phyloP scores from a whole-genome alignment of 2,113 vertebrate species.

The Dromiciops gliroides region DNA sequence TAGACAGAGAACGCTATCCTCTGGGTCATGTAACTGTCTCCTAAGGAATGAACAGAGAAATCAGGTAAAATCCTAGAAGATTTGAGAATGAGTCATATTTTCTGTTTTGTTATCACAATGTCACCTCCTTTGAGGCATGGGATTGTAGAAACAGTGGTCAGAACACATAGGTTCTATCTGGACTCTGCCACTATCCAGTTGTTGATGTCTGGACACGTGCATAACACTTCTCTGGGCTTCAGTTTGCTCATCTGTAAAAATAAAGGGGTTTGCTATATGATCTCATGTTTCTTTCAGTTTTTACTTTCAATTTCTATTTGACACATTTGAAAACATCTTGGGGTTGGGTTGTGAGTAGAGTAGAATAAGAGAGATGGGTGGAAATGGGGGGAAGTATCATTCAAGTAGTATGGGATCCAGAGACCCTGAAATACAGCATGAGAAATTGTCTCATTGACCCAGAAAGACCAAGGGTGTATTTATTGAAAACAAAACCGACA shows the following conservation, averaged over 20 bases:
- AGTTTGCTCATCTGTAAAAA: background rate
- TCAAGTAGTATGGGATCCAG: constrained; percentile 45
- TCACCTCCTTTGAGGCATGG: background rate
- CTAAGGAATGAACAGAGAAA: background rate
- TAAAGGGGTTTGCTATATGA: background rate
- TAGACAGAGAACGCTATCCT: background rate
- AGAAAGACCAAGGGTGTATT: constrained; percentile 63
- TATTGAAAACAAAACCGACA: constrained; percentile 67
- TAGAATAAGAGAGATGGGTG: background rate
- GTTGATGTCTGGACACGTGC: background rate
- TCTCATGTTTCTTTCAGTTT: background rate
- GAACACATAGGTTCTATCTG: background rate
- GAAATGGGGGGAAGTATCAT: too few species aligned
- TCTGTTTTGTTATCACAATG: background rate
- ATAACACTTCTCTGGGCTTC: background rate
- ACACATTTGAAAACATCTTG: constrained; percentile 20
- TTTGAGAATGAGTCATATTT: background rate
- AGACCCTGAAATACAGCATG: constrained; percentile 50
- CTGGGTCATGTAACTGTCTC: background rate
- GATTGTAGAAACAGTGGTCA: background rate
- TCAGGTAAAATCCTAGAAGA: background rate
- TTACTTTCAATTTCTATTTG: constrained; percentile 9
- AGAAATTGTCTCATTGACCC: constrained; percentile 64
- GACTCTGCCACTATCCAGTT: background rate
- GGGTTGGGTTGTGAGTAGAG: background rate